Percentiles rank a stretch among this genome's conserved stretches.
These are phyloP conservation scores for Coptotermes formosanus DNA, from an alignment of 1,140 invertebrate species.

Conservation along the genomic window DNA sequence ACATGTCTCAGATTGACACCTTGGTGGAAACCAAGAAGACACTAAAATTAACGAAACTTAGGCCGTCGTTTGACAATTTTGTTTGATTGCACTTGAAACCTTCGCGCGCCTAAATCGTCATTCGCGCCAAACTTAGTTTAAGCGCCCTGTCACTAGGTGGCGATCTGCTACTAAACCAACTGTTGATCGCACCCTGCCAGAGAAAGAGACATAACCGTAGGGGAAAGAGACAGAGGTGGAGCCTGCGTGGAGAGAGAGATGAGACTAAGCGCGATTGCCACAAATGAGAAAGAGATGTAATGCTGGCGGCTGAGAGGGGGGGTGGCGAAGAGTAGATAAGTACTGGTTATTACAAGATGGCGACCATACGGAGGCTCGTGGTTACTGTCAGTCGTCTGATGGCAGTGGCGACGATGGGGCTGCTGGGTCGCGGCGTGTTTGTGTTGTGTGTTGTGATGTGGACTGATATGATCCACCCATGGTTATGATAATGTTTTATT, in stretches of 20 bases:
- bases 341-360: not conserved
- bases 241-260: not conserved
- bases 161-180: not conserved
- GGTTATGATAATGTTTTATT: not conserved
- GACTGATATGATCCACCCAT: no score
- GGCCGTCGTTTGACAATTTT: no score
- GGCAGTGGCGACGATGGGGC: not conserved
- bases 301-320: not conserved
- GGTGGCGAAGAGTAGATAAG: not conserved
- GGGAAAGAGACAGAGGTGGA: not conserved
- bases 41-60: no score
- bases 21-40: no score
- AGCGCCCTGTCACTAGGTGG: not conserved
- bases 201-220: not conserved
- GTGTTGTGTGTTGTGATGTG: not conserved
- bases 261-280: not conserved
- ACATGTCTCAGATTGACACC: no score
- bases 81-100: not conserved
- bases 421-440: not conserved
- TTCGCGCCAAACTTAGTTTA: not conserved
- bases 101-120: not conserved
- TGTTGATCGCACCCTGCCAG: not conserved
- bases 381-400: not conserved
- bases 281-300: not conserved
- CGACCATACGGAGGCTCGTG: not conserved